Base-by-base conservation (phyloP, 2,888 invertebrate genomes). In the Lasioglossum malachurum region DNA sequence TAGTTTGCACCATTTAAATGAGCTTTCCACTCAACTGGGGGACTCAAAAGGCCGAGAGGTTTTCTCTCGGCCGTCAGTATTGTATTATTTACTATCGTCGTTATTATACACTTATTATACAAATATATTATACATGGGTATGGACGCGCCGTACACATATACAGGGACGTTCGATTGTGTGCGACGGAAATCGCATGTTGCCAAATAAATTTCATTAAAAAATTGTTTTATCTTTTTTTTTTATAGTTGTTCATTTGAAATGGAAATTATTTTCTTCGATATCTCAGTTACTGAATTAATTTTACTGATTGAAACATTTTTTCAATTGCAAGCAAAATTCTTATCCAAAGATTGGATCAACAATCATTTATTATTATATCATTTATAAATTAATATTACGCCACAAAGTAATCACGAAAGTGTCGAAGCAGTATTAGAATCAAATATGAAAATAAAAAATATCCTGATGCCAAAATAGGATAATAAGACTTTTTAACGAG, bases 21-120 rank as follows among this genome's bases (percentile, higher is more conserved):
- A 90, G 88, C 88, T 90, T 90, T 83, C 87, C 82, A 86, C 41
- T 88, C 60, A 88, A 82, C 75, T 75, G 87, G 88, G 88, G 90
- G 88, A 90, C 82, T 90, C 90, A 90, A 90, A 71, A 75, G 49
- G 81, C 80, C 86, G 86, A 77, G 86, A 74, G 81, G 35, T 73
- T 85, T 74, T 64, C 19, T n/a, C 73, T 69, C 80, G 85, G 75
- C 84, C 27, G 41, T 74, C 57, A 84, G 75, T 85, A 85, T 72
- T 72, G 75, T 78, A 72, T 78, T 79, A 67, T 77, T 74, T 81
- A 80, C 67, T 71, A 81, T 74, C 57, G 57, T 67, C 57, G 67
- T 86, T 78, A 82, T 84, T 82, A 86, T 79, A 85, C 78, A 82
- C 57, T n/a, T 77, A 86, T 86, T 86, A 81, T 87, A 86, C 80